These are phyloP conservation scores for Pseudorectes ferrugineus DNA, from an alignment of 2,113 vertebrate genomes.

Conservation along the genomic window DNA sequence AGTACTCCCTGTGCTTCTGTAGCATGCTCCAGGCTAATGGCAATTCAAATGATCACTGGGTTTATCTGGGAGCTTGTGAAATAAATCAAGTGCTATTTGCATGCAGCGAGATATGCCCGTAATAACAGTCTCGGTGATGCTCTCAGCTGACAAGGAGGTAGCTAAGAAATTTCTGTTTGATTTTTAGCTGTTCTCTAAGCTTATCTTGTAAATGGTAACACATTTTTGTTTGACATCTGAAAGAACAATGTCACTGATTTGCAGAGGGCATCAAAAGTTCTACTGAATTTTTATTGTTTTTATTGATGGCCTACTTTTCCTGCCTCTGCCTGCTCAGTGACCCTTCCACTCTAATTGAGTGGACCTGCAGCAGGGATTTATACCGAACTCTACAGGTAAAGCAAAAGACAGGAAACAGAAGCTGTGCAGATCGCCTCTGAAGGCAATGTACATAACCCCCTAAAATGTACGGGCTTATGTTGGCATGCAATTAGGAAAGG, in stretches of 20 bases:
- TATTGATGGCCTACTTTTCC: background rate
- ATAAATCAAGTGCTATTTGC: constrained; percentile 16
- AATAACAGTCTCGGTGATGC: background rate
- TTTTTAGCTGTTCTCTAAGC: background rate
- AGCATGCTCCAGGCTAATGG: background rate
- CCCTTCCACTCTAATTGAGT: background rate
- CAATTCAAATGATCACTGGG: background rate
- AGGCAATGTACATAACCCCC: rapidly evolving
- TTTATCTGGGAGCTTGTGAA: constrained; percentile 13
- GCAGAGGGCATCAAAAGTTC: background rate
- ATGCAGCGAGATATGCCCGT: background rate
- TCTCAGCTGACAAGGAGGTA: background rate
- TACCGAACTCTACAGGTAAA: background rate
- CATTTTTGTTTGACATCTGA: background rate
- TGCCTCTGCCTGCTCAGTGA: background rate
- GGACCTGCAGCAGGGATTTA: background rate
- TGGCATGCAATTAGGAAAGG: background rate
- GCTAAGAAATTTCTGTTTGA: background rate
- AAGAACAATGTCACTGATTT: background rate
- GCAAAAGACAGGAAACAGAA: background rate
- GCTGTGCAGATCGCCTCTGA: background rate
- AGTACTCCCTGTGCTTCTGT: background rate
- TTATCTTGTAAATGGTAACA: constrained; percentile 1
- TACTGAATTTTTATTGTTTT: background rate
- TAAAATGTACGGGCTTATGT: background rate